Percentiles rank a stretch among this genome's conserved stretches.
phyloP scores from a whole-genome alignment of 2,888 invertebrate genomes.

The Harpalus rufipes region DNA sequence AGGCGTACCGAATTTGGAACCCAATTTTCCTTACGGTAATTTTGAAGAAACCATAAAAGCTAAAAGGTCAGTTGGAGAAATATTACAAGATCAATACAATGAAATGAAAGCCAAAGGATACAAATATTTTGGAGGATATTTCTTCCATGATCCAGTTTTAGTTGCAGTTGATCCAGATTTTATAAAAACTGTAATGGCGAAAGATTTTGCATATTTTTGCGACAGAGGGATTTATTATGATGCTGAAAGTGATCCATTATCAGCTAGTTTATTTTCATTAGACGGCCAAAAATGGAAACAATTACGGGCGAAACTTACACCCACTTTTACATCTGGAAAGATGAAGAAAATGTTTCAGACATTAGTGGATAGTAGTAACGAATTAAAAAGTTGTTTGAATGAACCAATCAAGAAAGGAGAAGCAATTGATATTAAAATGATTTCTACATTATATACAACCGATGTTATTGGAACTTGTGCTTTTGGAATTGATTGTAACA shows the following conservation, averaged over 20 bases:
- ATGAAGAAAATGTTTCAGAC: slow-evolving; percentile 81
- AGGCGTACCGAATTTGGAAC: slow-evolving; percentile 59
- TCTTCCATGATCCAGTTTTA: slow-evolving; percentile 69
- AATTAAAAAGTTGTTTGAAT: slow-evolving; percentile 76
- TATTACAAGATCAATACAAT: slow-evolving; percentile 58
- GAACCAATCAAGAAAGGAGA: slow-evolving; percentile 41
- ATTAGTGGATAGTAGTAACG: slow-evolving; percentile 78
- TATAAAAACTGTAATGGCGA: slow-evolving; percentile 78
- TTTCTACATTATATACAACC: slow-evolving; percentile 51
- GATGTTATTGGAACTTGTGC: slow-evolving; percentile 63
- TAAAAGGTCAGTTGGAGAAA: slow-evolving; percentile 32
- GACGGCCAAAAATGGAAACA: slow-evolving; percentile 81
- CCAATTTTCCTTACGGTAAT: slow-evolving; percentile 66
- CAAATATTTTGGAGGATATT: slow-evolving; percentile 68
- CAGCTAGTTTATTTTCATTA: slow-evolving; percentile 80
- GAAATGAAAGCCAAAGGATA: slow-evolving; percentile 66
- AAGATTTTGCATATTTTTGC: slow-evolving; percentile 81
- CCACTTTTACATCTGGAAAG: slow-evolving; percentile 83
- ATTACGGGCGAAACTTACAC: slow-evolving; percentile 81
- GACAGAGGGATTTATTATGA: slow-evolving; percentile 81
- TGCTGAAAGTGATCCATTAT: slow-evolving; percentile 80
- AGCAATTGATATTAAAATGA: slow-evolving; percentile 58
- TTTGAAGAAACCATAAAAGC: no score
- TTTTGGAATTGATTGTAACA: slow-evolving; percentile 62
- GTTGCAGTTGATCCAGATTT: slow-evolving; percentile 72